phyloP scores from a whole-genome alignment of 2,797 vertebrate species.

The Enteromius afrohamiltoni region DNA sequence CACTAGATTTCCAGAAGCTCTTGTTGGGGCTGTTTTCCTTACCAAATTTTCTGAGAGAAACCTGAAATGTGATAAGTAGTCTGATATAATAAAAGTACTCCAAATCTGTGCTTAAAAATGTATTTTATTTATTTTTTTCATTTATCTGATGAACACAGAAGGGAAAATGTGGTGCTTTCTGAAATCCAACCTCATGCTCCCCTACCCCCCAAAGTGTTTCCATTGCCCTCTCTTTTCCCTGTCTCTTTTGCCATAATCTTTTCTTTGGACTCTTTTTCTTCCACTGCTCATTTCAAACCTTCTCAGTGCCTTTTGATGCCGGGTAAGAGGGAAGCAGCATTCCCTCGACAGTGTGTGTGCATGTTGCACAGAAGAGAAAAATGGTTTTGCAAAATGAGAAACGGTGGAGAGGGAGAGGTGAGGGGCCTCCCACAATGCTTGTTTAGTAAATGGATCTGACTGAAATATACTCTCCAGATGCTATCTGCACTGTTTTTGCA shows the following conservation, averaged over 20 bases:
- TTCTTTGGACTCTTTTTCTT: conserved; percentile 19
- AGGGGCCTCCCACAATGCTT: conserved; percentile 33
- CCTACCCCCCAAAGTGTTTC: conserved; percentile 9
- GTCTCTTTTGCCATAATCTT: conserved; percentile 25
- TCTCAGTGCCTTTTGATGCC: not conserved
- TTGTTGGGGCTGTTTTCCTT: conserved; percentile 14
- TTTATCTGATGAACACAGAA: not conserved
- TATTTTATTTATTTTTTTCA: not conserved
- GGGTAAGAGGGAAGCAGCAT: not conserved
- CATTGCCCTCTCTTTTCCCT: conserved; percentile 19
- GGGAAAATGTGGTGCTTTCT: not conserved
- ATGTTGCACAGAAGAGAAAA: conserved; percentile 10
- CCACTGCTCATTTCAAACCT: conserved; percentile 11
- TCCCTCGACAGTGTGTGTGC: not conserved
- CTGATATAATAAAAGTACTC: not conserved
- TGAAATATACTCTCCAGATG: conserved; percentile 49
- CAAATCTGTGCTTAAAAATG: not conserved
- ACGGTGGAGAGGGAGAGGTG: conserved; percentile 18
- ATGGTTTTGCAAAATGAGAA: not conserved
- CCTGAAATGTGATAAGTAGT: not conserved
- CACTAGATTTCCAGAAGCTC: not conserved
- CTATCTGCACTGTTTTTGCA: not conserved
- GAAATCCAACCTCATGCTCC: conserved; percentile 17
- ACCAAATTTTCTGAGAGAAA: conserved; percentile 15
- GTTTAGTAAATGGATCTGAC: conserved; percentile 52